Evolutionary conservation across 2,797 vertebrate genomes (phyloP), one percentile per base, ranked within the genome.

Genomic region (Sparus aurata): DNA sequence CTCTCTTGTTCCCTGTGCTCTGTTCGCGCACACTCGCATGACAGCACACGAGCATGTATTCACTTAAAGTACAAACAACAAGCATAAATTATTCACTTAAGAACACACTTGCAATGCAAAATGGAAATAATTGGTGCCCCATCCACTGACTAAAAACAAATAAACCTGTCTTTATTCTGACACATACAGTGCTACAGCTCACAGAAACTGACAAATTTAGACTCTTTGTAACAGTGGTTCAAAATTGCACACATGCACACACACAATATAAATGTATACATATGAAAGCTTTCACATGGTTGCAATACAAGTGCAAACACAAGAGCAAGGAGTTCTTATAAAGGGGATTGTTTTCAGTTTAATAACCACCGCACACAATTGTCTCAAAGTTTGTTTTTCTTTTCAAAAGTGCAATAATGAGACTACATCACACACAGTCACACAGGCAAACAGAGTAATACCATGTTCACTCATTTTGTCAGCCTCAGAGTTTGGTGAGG

Each of bases 391-490:
- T 76, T 50, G 0, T 9, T 3, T 52, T 22, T 11, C 22, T 12
- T 50, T 41, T 57, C 17, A 60, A 65, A 63, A 64, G 20, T 75
- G 20, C 0, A 17, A 64, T 80, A 68, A 79, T 75, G 54, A 78
- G 60, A 53, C 25, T 11, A 27, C n/a, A 67, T 60, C 41, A 43
- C 27, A 61, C 55, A 55, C 62, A 27, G 50, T 57, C 27, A 38
- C 73, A 72, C 1, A 25, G 7, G 23, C 6, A 60, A 27, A 61
- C 46, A 62, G 11, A 10, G 52, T 18, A 41, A 69, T 59, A 65
- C 13, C n/a, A 41, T 69, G 76, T 85, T 68, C 66, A 70, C 82
- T 82, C 16, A 79, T 65, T 72, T 79, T 13, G 60, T 83, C 70
- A 65, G 59, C 38, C 52, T 52, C 25, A 15, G 77, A 69, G 68